These are phyloP conservation scores for Anser cygnoides DNA, from an alignment of 2,113 vertebrate species.

Conservation along the genomic window DNA sequence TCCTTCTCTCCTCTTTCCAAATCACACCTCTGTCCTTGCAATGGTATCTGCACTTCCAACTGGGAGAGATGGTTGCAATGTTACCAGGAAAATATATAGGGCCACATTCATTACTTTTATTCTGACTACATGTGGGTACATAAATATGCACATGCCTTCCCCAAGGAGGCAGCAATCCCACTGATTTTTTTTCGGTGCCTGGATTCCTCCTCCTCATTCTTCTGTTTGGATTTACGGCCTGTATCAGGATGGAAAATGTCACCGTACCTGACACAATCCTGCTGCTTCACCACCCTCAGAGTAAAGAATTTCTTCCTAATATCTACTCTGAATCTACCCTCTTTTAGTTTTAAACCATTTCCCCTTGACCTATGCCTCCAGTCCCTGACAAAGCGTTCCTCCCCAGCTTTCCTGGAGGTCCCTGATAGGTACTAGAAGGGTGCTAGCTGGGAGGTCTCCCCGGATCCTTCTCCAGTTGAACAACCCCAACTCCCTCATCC, in stretches of 20 bases:
- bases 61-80: not conserved
- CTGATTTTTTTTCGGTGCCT: accelerated
- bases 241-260: not conserved
- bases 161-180: not conserved
- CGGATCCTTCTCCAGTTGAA: no score
- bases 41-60: not conserved
- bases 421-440: no score
- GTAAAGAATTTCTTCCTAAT: no score
- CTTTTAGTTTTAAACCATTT: no score
- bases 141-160: not conserved
- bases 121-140: not conserved
- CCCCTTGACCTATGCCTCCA: no score
- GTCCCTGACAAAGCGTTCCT: no score
- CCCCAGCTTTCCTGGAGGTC: no score
- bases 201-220: not conserved
- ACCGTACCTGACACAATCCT: not conserved
- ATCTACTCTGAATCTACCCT: no score
- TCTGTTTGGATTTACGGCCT: not conserved
- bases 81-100: not conserved
- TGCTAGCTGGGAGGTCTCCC: no score
- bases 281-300: no score
- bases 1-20: not conserved
- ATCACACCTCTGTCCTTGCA: not conserved
- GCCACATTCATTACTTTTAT: accelerated
- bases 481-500: no score